Base-by-base conservation (phyloP, 2,113 vertebrate species). In the Myiozetetes cayanensis region DNA sequence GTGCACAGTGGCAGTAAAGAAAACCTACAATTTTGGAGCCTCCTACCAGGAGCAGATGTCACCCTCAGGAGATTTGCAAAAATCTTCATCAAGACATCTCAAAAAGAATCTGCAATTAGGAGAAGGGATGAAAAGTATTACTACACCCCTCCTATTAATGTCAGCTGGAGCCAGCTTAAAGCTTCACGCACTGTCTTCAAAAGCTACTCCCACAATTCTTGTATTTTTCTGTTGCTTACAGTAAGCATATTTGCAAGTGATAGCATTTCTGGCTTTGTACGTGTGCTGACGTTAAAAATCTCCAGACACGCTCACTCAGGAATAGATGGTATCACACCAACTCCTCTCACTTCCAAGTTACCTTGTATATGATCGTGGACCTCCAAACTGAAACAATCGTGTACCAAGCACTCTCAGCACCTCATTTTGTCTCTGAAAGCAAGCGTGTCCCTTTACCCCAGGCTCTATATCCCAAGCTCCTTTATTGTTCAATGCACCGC, bases 91-190 rank as follows among this genome's bases (percentile, higher is more conserved):
- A 66, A 77, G 55, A 41, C 72, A 73, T 33, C 90, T 86, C 49
- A 87, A 84, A 87, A 95, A 79, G 59, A 74, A 80, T 85, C 49
- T 73, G 81, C 63, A 94, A 90, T 93, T 96, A 94, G 52, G 39
- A 89, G 30, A 76, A 85, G 46, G 37, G 67, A 82, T 83, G 46
- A 85, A 89, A 91, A 71, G 8, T 90, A 94, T 87, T 65, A 79
- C 53, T 70, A 58, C 59, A 55, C 11, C 23, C 63, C n/a, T 85
- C 46, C 71, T 91, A 66, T 62, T 70, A 76, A 73, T 53, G 50
- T 87, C 81, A 91, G 16, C 74, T 70, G 55, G 74, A 91, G 59
- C 14, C 75, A 76, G 35, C 67, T 85, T 82, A 53, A 63, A 85
- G 58, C 62, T 79, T 67, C 15, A 23, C 5, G 37, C 18, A 33